phyloP scores from a whole-genome alignment of 2,113 vertebrate genomes.

The Erythrolamprus reginae region DNA sequence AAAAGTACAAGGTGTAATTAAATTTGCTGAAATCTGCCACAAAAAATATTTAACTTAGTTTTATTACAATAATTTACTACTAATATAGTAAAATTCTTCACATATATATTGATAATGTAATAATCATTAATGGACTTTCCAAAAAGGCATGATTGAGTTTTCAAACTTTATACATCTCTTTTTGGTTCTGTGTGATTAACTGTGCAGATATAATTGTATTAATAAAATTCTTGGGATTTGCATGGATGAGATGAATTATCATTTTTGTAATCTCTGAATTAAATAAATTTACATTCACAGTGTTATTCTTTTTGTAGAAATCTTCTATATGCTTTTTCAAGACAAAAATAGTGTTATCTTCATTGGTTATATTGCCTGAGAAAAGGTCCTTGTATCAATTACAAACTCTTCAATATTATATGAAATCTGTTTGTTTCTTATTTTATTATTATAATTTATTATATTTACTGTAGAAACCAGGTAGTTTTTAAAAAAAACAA shows the following conservation, averaged over 20 bases:
- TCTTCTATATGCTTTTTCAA: not conserved
- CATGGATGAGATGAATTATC: slow-evolving; percentile 22
- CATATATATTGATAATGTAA: slow-evolving; percentile 31
- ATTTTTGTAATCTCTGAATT: slow-evolving; percentile 37
- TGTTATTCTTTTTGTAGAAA: slow-evolving; percentile 13
- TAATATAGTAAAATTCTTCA: slow-evolving; percentile 29
- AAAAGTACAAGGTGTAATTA: slow-evolving; percentile 9
- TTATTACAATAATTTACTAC: slow-evolving; percentile 40
- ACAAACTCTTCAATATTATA: not conserved
- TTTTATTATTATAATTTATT: too few relatives aligned
- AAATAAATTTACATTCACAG: slow-evolving; percentile 45
- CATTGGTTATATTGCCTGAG: not conserved
- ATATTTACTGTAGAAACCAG: not conserved
- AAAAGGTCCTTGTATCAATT: not conserved
- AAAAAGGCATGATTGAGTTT: slow-evolving; percentile 25
- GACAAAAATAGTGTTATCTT: not conserved
- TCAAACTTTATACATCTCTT: slow-evolving; percentile 30
- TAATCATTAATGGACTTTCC: slow-evolving; percentile 10
- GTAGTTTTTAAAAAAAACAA: not conserved
- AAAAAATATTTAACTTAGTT: slow-evolving; percentile 19
- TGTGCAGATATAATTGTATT: slow-evolving; percentile 36
- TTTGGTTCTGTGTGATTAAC: slow-evolving; percentile 29
- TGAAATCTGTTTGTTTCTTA: too few relatives aligned
- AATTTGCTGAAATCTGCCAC: not conserved
- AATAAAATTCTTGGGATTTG: slow-evolving; percentile 26